A percentile compares a stretch with the other conserved stretches of the same genome.
Evolutionary conservation across 2,888 invertebrate species (phyloP).

Genomic region (Apodemia zela): DNA sequence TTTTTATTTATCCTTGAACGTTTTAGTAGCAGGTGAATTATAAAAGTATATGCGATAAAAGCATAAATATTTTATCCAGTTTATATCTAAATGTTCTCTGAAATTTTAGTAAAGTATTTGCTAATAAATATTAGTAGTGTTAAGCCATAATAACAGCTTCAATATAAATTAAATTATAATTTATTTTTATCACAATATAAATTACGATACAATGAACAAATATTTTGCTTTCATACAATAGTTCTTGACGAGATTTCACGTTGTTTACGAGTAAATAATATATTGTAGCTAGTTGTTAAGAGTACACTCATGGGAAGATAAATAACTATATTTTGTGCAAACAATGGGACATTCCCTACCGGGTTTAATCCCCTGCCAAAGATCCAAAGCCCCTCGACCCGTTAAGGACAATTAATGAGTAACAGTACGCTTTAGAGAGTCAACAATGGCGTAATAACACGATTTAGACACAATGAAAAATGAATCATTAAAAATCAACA

Average conservation of each 20-base stretch:
- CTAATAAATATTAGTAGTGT: too few species aligned
- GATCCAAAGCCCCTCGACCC: slow-evolving; percentile 53
- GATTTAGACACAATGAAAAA: slow-evolving; percentile 58
- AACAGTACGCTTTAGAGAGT: slow-evolving; percentile 65
- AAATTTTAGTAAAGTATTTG: too few species aligned
- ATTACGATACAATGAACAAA: not conserved
- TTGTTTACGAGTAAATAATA: not conserved
- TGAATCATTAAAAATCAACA: slow-evolving; percentile 60
- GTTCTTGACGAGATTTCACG: not conserved
- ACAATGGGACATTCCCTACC: slow-evolving; percentile 60
- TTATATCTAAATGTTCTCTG: too few species aligned
- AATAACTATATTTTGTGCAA: slow-evolving; percentile 67
- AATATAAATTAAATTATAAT: not conserved
- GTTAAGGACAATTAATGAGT: slow-evolving; percentile 74
- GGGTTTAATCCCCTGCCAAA: slow-evolving; percentile 53
- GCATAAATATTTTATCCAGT: too few species aligned
- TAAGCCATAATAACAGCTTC: not conserved
- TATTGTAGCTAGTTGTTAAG: slow-evolving; percentile 20
- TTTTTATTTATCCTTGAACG: too few species aligned
- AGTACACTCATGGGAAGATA: slow-evolving; percentile 53
- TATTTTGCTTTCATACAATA: not conserved
- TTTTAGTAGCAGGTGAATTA: too few species aligned
- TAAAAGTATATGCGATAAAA: too few species aligned
- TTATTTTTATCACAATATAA: not conserved
- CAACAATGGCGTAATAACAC: slow-evolving; percentile 66